Percentiles rank a stretch among this genome's conserved stretches.
These are phyloP conservation scores for Andinoacara biseriatus DNA, from an alignment of 2,113 vertebrate species.

Conservation along the genomic window DNA sequence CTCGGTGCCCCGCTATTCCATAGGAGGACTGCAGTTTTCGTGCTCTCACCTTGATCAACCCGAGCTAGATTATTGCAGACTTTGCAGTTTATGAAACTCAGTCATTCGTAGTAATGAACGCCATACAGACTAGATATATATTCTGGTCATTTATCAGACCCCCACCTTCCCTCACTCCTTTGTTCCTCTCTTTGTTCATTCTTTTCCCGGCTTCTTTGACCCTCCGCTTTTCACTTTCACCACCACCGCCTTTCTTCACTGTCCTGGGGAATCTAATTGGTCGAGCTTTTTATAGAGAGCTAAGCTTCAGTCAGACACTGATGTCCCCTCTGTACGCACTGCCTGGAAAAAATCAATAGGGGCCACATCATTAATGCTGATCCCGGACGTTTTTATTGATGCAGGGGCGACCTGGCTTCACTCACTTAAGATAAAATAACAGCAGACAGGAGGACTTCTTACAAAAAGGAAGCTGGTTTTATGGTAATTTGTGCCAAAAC, in stretches of 20 bases:
- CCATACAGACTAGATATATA: not conserved
- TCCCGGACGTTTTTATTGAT: conserved; percentile 26
- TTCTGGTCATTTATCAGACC: conserved; percentile 24
- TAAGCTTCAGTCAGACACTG: conserved; percentile 21
- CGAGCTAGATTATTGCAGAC: conserved; percentile 8
- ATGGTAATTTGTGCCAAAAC: not conserved
- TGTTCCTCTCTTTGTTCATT: not conserved
- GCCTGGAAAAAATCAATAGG: conserved; percentile 63
- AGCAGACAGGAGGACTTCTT: not conserved
- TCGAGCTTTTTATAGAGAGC: not conserved
- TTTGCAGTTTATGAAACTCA: conserved; percentile 10
- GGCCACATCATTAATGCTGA: conserved; percentile 57
- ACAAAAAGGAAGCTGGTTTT: not conserved
- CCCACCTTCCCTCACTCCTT: not conserved
- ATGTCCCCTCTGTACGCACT: conserved; percentile 33
- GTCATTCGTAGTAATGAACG: not conserved
- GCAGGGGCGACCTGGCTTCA: conserved; percentile 9
- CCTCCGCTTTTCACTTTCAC: not conserved
- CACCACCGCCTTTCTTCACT: not conserved
- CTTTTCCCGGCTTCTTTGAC: not conserved
- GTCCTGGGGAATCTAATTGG: conserved; percentile 20
- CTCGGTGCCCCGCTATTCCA: not conserved
- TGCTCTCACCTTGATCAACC: conserved; percentile 14
- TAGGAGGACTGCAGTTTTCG: not conserved
- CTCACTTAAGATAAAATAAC: conserved; percentile 31